Evolutionary conservation across 2,113 vertebrate species (phyloP), one percentile per base, ranked within the genome.

Genomic region (Misgurnus mizolepis): DNA sequence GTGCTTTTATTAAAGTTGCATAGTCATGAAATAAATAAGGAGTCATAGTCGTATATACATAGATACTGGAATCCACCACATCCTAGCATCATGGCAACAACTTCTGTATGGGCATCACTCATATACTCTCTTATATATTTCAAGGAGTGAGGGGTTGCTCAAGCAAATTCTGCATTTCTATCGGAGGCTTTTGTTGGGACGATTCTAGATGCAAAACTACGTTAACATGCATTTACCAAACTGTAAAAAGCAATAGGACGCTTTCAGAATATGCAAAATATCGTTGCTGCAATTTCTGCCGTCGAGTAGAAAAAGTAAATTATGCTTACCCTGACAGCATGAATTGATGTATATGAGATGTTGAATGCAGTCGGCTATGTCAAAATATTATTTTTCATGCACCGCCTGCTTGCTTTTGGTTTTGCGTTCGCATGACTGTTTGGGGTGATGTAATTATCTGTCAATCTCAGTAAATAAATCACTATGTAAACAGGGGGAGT

Each of bases 361-460:
- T 77, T 74, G 69, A 70, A 74, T 61, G 78, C 82, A 86, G 79
- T 71, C 79, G 85, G 78, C 84, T 78, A 75, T 87, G 86, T 87
- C 82, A 84, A 84, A 88, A 85, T 81, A 87, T 84, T 84, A 78
- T 83, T 84, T 76, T 80, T 78, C 79, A 80, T 82, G 84, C 74
- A 76, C 53, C 66, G 79, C 15, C 83, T 80, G 83, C 74, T 83
- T 84, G 80, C 85, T 83, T 77, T 82, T 71, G 40, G 50, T 80
- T 82, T 80, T 78, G 79, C 79, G 65, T 78, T 72, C 6, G 58
- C 55, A 14, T 69, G 71, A 77, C 83, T 84, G 76, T 81, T 85
- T 71, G 67, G 65, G 56, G 72, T 82, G 70, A 83, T 87, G 72
- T 85, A 86, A 86, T 87, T 87, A 89, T 86, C 80, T 85, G 85